Evolutionary conservation across 2,797 vertebrate species (phyloP), one percentile per base, ranked within the genome.

Genomic region (Chloroceryle amazona): DNA sequence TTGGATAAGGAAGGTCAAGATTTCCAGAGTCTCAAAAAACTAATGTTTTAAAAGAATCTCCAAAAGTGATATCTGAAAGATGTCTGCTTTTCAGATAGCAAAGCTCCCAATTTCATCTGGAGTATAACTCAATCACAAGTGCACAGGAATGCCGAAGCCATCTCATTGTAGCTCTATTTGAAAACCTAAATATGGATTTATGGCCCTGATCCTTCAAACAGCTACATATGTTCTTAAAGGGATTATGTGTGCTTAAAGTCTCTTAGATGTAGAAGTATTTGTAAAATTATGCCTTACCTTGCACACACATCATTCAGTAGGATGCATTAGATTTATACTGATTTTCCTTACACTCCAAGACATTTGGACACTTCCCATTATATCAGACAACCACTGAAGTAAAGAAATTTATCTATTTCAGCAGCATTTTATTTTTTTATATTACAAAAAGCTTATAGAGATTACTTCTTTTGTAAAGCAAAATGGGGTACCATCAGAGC

Each of bases 151-250:
- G 74, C 52, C 78, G 66, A 93, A 90, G 81, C 42, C 76, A 76
- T 68, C 51, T 83, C 63, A 35, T 21, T 26, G 31, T 41, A 93
- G 70, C 31, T 79, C 35, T 67, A 63, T 42, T 44, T 82, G 71
- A 96, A 95, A 94, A 37, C 71, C 63, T 74, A 96, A 95, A 96
- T 90, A 76, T 90, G 90, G 86, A 96, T 96, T 95, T 95, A 95
- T 76, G 81, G 93, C 44, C 90, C 70, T 65, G 74, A 96, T 86
- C 86, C 66, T 93, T 93, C 90, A 57, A 90, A 93, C 78, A 89
- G 86, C 73, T 89, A 94, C 70, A 67, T 54, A 74, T 2, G 1
- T 89, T 78, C 74, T 92, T 94, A 95, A 93, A 3, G 1, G 86
- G 88, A 96, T 94, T 94, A 94, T 13, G 35, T 9, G 1, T 61